These are phyloP conservation scores for Cyprinus carpio DNA, from an alignment of 2,113 vertebrate genomes.

Conservation along the genomic window DNA sequence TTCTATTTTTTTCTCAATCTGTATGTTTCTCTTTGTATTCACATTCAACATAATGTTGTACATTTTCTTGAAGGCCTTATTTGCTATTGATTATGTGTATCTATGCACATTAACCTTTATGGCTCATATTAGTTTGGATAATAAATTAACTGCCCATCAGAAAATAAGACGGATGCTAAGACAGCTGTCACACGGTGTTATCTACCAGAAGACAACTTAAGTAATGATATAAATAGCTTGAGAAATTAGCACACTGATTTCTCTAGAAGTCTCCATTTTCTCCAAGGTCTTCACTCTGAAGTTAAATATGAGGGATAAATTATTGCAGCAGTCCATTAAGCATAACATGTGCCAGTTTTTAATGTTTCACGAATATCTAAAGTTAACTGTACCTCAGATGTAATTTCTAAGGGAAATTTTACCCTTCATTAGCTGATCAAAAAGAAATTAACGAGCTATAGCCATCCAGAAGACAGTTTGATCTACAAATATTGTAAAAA, in stretches of 20 bases:
- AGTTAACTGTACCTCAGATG: background rate
- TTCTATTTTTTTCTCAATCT: background rate
- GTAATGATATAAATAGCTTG: slow-evolving; percentile 4
- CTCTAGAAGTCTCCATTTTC: background rate
- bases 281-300: background rate
- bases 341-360: background rate
- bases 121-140: background rate
- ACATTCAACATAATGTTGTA: background rate
- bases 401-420: slow-evolving; percentile 42
- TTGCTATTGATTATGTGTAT: background rate
- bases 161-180: background rate
- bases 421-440: slow-evolving; percentile 35
- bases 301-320: background rate
- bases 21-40: too few relatives aligned
- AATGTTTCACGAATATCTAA: background rate
- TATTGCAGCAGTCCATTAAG: background rate
- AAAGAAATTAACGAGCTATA: too few relatives aligned
- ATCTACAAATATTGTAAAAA: background rate
- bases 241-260: slow-evolving; percentile 2
- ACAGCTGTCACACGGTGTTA: background rate
- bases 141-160: background rate
- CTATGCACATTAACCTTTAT: too few relatives aligned
- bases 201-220: background rate
- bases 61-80: background rate
- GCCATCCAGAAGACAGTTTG: too few relatives aligned